These are phyloP conservation scores for Silurus aristotelis DNA, from an alignment of 2,797 vertebrate species.

Conservation along the genomic window DNA sequence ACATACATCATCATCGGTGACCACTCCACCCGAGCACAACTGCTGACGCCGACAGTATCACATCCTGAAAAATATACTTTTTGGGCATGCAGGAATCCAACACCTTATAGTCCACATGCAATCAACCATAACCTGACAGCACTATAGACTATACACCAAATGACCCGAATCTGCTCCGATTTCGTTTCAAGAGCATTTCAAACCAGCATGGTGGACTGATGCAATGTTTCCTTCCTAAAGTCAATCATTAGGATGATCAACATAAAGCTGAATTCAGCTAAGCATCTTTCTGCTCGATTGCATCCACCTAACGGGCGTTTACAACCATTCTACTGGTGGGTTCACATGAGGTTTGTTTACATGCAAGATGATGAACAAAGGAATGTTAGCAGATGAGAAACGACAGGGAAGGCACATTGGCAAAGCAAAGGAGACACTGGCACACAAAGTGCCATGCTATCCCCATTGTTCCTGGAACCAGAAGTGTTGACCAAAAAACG, in stretches of 20 bases:
- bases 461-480: constrained; percentile 58
- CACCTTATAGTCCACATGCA: neutral
- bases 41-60: constrained; percentile 57
- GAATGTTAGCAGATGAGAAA: constrained; percentile 6
- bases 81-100: constrained; percentile 8
- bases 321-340: neutral
- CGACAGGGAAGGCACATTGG: constrained; percentile 12
- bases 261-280: neutral
- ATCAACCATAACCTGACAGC: neutral
- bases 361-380: constrained; percentile 22
- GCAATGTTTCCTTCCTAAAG: neutral
- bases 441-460: constrained; percentile 37
- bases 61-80: constrained; percentile 22
- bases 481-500: constrained; percentile 48
- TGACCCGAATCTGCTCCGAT: neutral
- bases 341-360: constrained; percentile 13
- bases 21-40: constrained; percentile 46
- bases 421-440: neutral
- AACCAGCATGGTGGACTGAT: neutral
- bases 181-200: neutral
- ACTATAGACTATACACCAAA: neutral
- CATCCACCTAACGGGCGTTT: no score
- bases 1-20: constrained; percentile 40
- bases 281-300: neutral
- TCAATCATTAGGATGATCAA: neutral